These are phyloP conservation scores for Helleia helle DNA, from an alignment of 2,888 invertebrate genomes.

Conservation along the genomic window DNA sequence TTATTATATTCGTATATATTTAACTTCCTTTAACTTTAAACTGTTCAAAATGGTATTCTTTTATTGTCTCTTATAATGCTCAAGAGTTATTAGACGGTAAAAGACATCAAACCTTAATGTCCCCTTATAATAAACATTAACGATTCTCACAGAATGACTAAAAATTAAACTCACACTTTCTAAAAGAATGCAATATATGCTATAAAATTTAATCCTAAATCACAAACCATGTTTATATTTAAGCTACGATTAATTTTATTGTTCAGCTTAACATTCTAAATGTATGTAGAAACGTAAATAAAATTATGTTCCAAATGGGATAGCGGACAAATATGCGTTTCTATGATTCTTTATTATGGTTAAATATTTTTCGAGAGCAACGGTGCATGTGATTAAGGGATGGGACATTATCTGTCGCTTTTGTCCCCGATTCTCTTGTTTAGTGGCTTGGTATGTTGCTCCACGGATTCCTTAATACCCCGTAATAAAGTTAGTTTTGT, in stretches of 20 bases:
- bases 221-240: constrained; percentile 2
- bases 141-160: background rate
- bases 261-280: background rate
- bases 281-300: constrained; percentile 45
- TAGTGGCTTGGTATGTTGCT: constrained; percentile 45
- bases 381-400: constrained; percentile 73
- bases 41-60: background rate
- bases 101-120: constrained; percentile 2
- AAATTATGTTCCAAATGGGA: constrained; percentile 47
- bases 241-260: background rate
- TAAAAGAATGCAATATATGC: too few relatives aligned
- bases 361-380: constrained; percentile 65
- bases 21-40: background rate
- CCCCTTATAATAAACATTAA: background rate
- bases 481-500: constrained; percentile 13
- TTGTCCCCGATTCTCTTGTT: constrained; percentile 56
- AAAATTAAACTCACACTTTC: too few relatives aligned
- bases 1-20: background rate
- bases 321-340: constrained; percentile 44
- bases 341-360: constrained; percentile 47
- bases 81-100: constrained; percentile 3
- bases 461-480: constrained; percentile 14
- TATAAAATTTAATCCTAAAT: too few relatives aligned
- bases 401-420: constrained; percentile 65
- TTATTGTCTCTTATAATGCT: constrained; percentile 1